Evolutionary conservation across 1,140 invertebrate species (phyloP).

Genomic region (Leptestheria dahalacensis): DNA sequence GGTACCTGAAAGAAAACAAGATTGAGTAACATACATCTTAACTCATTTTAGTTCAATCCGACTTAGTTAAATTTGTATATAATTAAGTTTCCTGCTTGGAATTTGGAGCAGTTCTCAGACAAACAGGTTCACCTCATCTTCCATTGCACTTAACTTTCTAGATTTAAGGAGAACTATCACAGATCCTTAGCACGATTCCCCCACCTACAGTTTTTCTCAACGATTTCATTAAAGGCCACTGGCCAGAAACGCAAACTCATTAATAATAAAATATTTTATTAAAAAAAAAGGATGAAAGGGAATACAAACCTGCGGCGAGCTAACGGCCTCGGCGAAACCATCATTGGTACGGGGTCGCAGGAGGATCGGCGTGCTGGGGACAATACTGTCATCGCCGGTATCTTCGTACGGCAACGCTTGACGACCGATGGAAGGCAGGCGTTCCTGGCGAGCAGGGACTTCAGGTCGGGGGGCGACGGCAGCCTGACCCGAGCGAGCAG

Average conservation of each 20-base stretch:
- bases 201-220: no score
- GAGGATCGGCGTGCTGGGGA: constrained; percentile 75
- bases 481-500: neutral
- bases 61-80: constrained; percentile 16
- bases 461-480: constrained; percentile 12
- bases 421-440: constrained; percentile 23
- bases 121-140: no score
- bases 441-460: constrained; percentile 20
- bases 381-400: constrained; percentile 70
- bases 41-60: no score
- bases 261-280: constrained; percentile 5
- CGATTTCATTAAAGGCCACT: neutral
- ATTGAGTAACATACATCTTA: no score
- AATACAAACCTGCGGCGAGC: constrained; percentile 60
- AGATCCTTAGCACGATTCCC: no score
- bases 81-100: constrained; percentile 22
- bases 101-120: no score
- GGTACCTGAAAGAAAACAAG: no score
- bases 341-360: constrained; percentile 67
- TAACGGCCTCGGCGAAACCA: constrained; percentile 81
- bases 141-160: neutral
- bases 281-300: constrained; percentile 24
- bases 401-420: constrained; percentile 36
- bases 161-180: no score
- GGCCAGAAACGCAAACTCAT: neutral